Conservation (phyloP, 2,888 invertebrate genomes). For the Seira sanloemensis region DNA sequence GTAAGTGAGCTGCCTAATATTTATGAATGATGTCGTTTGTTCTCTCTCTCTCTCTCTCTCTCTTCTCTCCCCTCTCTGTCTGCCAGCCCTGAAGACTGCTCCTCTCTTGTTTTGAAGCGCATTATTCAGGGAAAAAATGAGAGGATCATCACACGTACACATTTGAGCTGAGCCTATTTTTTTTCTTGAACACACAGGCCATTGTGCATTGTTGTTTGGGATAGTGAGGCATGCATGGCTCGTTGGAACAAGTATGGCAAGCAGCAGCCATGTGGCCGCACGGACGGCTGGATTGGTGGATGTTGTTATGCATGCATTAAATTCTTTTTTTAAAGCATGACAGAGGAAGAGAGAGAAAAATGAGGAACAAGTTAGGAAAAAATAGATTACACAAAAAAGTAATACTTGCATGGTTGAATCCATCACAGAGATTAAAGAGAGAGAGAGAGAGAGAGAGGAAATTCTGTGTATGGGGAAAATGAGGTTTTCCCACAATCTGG, state of each 20-base stretch:
- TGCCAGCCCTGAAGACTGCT: too few species aligned
- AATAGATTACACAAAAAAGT: slow-evolving; percentile 23
- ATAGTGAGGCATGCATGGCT: slow-evolving; percentile 57
- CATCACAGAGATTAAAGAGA: slow-evolving; percentile 62
- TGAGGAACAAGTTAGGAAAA: not conserved
- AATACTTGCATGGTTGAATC: slow-evolving; percentile 59
- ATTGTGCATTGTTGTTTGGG: slow-evolving; percentile 27
- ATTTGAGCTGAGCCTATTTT: too few species aligned
- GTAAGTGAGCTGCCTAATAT: slow-evolving; percentile 65
- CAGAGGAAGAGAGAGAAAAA: slow-evolving; percentile 32
- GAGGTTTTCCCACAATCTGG: slow-evolving; percentile 58
- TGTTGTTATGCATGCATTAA: slow-evolving; percentile 58
- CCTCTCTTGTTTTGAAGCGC: slow-evolving; percentile 37
- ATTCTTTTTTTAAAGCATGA: slow-evolving; percentile 57
- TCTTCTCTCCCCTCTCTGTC: too few species aligned
- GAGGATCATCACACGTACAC: slow-evolving; percentile 54
- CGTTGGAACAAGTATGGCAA: too few species aligned
- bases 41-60: slow-evolving; percentile 37
- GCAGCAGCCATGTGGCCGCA: slow-evolving; percentile 57
- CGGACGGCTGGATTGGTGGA: slow-evolving; percentile 43
- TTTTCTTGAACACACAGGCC: slow-evolving; percentile 30
- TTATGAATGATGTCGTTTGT: slow-evolving; percentile 58
- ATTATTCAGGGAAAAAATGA: slow-evolving; percentile 51
- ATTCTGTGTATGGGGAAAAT: slow-evolving; percentile 47
- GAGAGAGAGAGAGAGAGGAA: too few species aligned